Base-by-base conservation (phyloP, 2,888 invertebrate species). In the Choreutis nemorana region DNA sequence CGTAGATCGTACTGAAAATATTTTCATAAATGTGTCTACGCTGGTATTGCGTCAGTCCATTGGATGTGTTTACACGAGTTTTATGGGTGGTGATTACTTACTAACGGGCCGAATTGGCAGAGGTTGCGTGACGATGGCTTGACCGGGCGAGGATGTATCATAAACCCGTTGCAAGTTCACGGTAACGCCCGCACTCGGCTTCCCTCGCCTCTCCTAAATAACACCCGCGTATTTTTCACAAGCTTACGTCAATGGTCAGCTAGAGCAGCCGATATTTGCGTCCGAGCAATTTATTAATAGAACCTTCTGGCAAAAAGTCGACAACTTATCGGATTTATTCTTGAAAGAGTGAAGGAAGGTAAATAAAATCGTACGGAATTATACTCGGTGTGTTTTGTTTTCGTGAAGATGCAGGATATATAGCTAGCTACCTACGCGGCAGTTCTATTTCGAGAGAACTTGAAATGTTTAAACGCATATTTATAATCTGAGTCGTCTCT, bases 241-340 rank as follows among this genome's bases (percentile, higher is more conserved):
- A 58, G 57, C 68, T 72, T 78, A 62, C 77, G 77, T 78, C 77
- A 77, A 71, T 72, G 65, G 59, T 59, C 64, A 61, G 62, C 50
- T 60, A 45, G 56, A 62, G 54, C 65, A 64, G 59, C 64, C 67
- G 70, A 63, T 72, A 71, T 75, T 72, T 73, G 66, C 73, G 75
- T 72, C 63, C 48, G 58, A 60, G 50, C 54, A 50, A 45, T 51
- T n/a, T 75, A 77, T 71, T 64, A 61, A 67, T 77, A 78, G 71
- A 52, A 54, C 45, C 56, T 63, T 63, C 67, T 65, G 61, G 70
- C 66, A 58, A 65, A 67, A 72, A 71, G 52, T 61, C 60, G 53
- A 65, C 59, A 53, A 64, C 60, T 71, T 67, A 64, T 64, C 61
- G 55, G 53, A 54, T 68, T 67, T 71, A 71, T 71, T 73, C 70